phyloP scores from a whole-genome alignment of 2,888 invertebrate genomes.

The Heliconius hortense region DNA sequence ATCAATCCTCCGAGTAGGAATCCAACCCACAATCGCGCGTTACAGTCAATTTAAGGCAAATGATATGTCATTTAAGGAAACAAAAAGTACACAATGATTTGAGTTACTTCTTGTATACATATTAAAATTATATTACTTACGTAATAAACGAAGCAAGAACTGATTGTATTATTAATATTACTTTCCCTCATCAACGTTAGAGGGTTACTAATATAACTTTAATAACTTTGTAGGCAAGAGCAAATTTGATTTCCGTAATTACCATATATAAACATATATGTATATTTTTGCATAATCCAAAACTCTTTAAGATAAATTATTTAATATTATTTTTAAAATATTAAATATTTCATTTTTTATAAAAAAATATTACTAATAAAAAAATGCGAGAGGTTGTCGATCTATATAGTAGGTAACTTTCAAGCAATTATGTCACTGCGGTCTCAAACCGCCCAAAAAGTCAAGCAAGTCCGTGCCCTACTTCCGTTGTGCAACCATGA shows the following conservation, averaged over 20 bases:
- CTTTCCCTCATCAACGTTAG: slow-evolving; percentile 1
- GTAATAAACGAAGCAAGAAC: not conserved
- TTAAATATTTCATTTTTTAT: not conserved
- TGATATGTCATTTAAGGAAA: not conserved
- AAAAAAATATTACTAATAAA: not conserved
- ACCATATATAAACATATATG: not conserved
- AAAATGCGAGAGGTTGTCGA: not conserved
- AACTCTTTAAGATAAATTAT: not conserved
- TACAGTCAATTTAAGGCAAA: not conserved
- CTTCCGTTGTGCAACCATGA: slow-evolving; percentile 40
- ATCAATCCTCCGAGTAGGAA: no score
- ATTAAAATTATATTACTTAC: not conserved
- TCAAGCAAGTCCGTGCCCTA: slow-evolving; percentile 39
- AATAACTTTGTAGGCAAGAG: not conserved
- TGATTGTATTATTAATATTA: not conserved
- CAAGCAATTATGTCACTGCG: slow-evolving; percentile 32
- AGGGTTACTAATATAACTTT: not conserved
- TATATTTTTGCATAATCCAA: not conserved
- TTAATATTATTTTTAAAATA: not conserved
- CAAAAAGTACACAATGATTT: not conserved
- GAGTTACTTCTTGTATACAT: not conserved
- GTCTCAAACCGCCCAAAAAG: slow-evolving; percentile 34
- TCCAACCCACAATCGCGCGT: no score
- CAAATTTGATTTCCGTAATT: not conserved
- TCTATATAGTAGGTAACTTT: slow-evolving; percentile 5